A percentile compares a stretch with the other conserved stretches of the same genome.
Conservation (phyloP, 2,113 vertebrate species). For the Melanostigma gelatinosum region DNA sequence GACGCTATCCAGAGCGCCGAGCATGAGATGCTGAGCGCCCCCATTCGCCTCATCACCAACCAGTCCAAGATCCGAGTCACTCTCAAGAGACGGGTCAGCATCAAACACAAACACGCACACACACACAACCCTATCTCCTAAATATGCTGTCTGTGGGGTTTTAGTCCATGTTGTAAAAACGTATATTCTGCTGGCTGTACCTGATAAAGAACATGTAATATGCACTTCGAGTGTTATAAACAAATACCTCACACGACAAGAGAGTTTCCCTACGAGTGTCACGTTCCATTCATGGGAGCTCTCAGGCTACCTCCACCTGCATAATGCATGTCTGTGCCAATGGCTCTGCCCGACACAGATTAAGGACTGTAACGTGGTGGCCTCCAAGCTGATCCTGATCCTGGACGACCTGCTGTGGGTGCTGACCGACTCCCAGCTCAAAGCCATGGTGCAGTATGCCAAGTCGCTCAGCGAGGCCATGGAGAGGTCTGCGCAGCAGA, state of each 20-base stretch:
- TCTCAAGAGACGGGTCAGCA: slow-evolving; percentile 94
- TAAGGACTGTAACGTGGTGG: slow-evolving; percentile 97
- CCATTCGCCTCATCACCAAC: slow-evolving; percentile 98
- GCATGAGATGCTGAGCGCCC: slow-evolving; percentile 95
- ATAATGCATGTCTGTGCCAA: slow-evolving; percentile 27
- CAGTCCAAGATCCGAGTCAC: slow-evolving; percentile 97
- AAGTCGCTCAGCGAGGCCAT: slow-evolving; percentile 98
- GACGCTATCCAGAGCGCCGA: slow-evolving; percentile 96
- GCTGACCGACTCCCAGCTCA: slow-evolving; percentile 97
- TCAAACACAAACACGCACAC: background rate
- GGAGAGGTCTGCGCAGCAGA: slow-evolving; percentile 96
- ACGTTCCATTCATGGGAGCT: slow-evolving; percentile 7
- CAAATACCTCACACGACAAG: background rate
- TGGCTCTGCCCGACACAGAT: slow-evolving; percentile 73
- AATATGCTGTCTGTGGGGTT: background rate
- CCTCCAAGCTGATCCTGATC: slow-evolving; percentile 94
- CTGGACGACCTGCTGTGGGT: slow-evolving; percentile 98
- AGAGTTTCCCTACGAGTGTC: background rate
- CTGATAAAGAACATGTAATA: background rate
- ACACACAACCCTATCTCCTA: background rate
- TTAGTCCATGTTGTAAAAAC: background rate
- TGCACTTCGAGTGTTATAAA: background rate
- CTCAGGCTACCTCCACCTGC: slow-evolving; percentile 12
- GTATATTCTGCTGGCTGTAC: background rate
- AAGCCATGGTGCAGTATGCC: slow-evolving; percentile 98